Evolutionary conservation across 2,888 invertebrate genomes (phyloP).

Genomic region (Pammene fasciana): DNA sequence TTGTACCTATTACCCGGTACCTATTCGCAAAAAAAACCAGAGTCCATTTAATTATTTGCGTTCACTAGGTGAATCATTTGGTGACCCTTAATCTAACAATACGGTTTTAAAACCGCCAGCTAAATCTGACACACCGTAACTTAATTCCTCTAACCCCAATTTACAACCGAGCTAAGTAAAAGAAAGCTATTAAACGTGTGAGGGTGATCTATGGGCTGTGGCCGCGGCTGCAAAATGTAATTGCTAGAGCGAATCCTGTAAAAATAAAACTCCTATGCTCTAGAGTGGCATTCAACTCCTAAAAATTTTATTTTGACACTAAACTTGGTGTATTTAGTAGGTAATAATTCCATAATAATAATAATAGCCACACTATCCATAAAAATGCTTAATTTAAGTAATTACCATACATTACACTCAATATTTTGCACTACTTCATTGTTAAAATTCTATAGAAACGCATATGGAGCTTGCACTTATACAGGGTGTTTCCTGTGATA

Average conservation of each 20-base stretch:
- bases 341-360: too few species aligned
- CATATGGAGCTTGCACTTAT: too few species aligned
- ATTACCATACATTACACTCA: too few species aligned
- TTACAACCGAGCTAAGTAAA: constrained; percentile 30
- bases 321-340: too few species aligned
- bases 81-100: background rate
- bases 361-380: too few species aligned
- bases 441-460: too few species aligned
- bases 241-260: constrained; percentile 7
- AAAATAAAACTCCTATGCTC: constrained; percentile 2
- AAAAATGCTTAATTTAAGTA: too few species aligned
- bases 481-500: too few species aligned
- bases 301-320: background rate
- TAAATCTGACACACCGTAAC: constrained; percentile 18
- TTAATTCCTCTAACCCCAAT: constrained; percentile 28
- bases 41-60: background rate
- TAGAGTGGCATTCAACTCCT: background rate
- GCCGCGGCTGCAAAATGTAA: constrained; percentile 16
- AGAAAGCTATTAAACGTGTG: constrained; percentile 23
- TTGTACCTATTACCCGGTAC: too few species aligned
- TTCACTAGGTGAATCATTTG: background rate
- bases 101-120: background rate
- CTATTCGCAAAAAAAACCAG: too few species aligned
- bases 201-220: constrained; percentile 21
- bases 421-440: too few species aligned